Percentiles rank a stretch among this genome's conserved stretches.
These are phyloP conservation scores for Pentalonia nigronervosa DNA, from an alignment of 1,140 invertebrate genomes.

Conservation along the genomic window DNA sequence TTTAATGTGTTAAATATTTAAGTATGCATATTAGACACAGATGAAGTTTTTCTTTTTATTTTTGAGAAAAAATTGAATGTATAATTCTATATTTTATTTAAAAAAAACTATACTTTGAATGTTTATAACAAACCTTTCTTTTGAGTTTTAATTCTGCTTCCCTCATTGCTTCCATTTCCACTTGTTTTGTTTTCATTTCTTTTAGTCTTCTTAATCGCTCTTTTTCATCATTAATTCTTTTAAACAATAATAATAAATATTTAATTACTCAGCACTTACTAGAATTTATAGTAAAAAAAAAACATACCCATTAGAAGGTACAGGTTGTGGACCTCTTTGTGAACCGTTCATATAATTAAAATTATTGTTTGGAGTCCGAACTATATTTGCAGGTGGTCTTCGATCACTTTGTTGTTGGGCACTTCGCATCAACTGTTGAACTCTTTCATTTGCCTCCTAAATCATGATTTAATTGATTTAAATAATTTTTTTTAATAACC, in stretches of 20 bases:
- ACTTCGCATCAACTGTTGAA: constrained; percentile 66
- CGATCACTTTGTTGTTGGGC: constrained; percentile 64
- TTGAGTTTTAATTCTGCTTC: constrained; percentile 63
- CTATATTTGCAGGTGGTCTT: constrained; percentile 59
- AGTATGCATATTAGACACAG: no score
- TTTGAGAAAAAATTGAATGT: no score
- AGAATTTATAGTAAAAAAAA: background rate
- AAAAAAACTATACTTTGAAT: background rate
- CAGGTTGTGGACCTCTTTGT: constrained; percentile 42
- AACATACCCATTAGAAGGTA: constrained; percentile 42
- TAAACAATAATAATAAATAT: constrained; percentile 45
- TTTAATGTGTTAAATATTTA: no score
- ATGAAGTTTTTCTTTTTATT: no score
- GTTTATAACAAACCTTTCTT: constrained; percentile 60
- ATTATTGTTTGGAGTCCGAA: constrained; percentile 41
- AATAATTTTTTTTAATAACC: background rate
- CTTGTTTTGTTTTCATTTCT: constrained; percentile 67
- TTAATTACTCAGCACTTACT: background rate
- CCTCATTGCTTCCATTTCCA: constrained; percentile 65
- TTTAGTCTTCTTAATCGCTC: constrained; percentile 68
- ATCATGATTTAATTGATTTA: background rate
- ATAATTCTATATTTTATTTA: no score
- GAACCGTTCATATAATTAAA: constrained; percentile 58
- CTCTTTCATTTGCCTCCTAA: constrained; percentile 65
- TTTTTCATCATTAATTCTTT: constrained; percentile 64